Percentiles rank a stretch among this genome's conserved stretches.
Evolutionary conservation across 2,113 vertebrate genomes (phyloP).

Genomic region (Cyanocitta stelleri): DNA sequence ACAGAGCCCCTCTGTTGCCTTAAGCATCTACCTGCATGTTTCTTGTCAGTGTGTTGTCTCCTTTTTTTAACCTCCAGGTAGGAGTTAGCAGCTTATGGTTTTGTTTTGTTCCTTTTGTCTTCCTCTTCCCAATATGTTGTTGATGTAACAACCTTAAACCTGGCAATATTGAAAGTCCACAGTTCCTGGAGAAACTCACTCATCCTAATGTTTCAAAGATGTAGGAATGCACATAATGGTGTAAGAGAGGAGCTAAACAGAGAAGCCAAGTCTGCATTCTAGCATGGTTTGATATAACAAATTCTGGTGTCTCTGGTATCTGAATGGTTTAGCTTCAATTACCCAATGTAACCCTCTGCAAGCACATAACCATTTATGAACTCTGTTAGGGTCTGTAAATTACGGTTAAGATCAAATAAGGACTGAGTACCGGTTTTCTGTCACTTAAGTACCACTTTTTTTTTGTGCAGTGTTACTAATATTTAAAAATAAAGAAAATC

Average conservation of each 20-base stretch:
- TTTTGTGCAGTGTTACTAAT: conserved; percentile 52
- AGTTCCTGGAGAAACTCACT: background rate
- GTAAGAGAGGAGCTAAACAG: background rate
- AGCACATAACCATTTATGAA: conserved; percentile 3
- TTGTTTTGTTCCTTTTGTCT: background rate
- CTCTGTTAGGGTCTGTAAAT: conserved; percentile 43
- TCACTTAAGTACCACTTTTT: conserved; percentile 34
- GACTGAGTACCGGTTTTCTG: background rate
- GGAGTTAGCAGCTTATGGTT: background rate
- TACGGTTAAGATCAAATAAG: background rate
- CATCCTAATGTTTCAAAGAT: background rate
- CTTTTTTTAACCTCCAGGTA: conserved; percentile 1
- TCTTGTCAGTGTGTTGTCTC: background rate
- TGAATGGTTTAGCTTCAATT: background rate
- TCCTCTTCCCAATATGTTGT: background rate
- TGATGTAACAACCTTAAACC: background rate
- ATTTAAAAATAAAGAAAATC: conserved; percentile 53
- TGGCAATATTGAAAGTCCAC: conserved; percentile 11
- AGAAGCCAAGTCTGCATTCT: background rate
- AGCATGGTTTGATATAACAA: background rate
- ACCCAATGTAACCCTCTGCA: conserved; percentile 22
- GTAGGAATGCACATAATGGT: background rate
- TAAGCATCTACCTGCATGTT: conserved; percentile 40
- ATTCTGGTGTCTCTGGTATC: background rate
- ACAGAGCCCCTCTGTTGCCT: background rate